Evolutionary conservation across 2,113 vertebrate genomes (phyloP), one percentile per base, ranked within the genome.

Genomic region (Oxyura jamaicensis): DNA sequence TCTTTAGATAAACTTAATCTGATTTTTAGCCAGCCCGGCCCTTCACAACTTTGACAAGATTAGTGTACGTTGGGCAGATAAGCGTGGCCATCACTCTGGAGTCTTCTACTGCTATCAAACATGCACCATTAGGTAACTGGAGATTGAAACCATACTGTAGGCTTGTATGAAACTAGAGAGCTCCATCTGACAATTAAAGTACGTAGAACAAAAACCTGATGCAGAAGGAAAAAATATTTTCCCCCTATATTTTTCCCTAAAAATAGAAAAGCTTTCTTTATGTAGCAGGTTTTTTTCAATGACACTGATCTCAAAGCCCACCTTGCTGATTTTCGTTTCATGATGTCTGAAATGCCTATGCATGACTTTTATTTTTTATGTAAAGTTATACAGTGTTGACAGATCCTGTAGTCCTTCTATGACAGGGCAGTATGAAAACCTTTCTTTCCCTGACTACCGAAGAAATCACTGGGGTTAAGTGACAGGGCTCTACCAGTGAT

Each of bases 381-480:
- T 95, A 96, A 96, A 97, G 92, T 97, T 97, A 94, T 88, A 96
- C 90, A 13, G 36, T 25, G 68, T 90, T 98, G 97, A 97, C 95
- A 90, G 93, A 94, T 97, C 96, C 95, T 75, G 9, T 93, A 97
- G 93, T 82, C 92, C 67, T 97, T 97, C 94, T 93, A 8, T 97
- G 94, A 97, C 89, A 97, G 84, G 90, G 80, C 82, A 92, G 74
- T 90, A 79, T 83, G 75, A 96, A 97, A 97, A 75, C 50, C 91
- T 97, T 95, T 96, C 91, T 96, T 95, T 90, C 92, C 26, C 20
- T 93, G 85, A 83, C 91, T 95, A 88, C 95, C 15, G 55, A 96
- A 96, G 97, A 97, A 98, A 98, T 96, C 93, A 44, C 48, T 68
- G 85, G 87, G 96, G 97, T 98, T 98, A 98, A 98, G 97, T 97